Base-by-base conservation (phyloP, 2,888 invertebrate species). In the Athalia rosae region DNA sequence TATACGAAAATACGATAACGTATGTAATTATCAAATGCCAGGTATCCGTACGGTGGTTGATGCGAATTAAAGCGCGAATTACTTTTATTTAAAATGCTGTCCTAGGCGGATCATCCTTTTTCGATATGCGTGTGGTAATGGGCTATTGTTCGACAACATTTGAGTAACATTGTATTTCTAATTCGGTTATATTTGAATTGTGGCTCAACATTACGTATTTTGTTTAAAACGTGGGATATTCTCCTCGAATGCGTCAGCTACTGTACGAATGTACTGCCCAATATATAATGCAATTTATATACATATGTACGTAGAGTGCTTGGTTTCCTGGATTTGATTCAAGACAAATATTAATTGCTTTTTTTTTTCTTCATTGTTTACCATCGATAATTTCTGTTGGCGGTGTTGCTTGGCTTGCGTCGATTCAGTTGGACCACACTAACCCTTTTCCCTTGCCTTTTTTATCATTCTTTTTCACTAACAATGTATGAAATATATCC, bases 361-460 rank as follows among this genome's bases (percentile, higher is more conserved):
- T 76, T 63, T 63, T 79, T 79, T 77, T 77, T 66, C 79, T 64
- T 78, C n/a, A 47, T 63, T 79, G 50, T 81, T 81, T 56, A 28
- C 28, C 74, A 66, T 73, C 71, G 61, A 61, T 50, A 74, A 77
- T 80, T 84, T 82, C 81, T 85, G 82, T 82, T 82, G 82, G 83
- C 84, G 83, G 82, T 82, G 83, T 86, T 81, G 87, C 88, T 88
- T 88, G 83, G 87, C 86, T 88, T 88, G 86, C 85, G 86, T 88
- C 81, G 67, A 77, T 83, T 71, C 84, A 84, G 87, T 88, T 88
- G 76, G 89, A 89, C 89, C 89, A 89, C 89, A 89, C 88, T 89
- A 89, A 89, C 89, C 89, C 86, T 85, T 83, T 87, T 86, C 86
- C 83, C 86, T 86, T 84, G 85, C 86, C 87, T 85, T 84, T 85